These are phyloP conservation scores for Otus sunia DNA, from an alignment of 2,113 vertebrate species.

Conservation along the genomic window DNA sequence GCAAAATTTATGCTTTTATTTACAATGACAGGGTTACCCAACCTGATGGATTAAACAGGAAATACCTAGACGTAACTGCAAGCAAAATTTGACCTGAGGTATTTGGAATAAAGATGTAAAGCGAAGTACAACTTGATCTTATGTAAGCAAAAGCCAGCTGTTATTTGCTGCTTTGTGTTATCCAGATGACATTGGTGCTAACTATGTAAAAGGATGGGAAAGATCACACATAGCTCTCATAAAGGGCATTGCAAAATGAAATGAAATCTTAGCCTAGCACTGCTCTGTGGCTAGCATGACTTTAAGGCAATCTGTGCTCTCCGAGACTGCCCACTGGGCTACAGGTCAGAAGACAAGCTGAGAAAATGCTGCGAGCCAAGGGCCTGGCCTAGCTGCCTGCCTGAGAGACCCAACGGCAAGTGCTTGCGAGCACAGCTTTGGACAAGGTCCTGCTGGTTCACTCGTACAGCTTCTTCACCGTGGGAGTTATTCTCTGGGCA, in stretches of 20 bases:
- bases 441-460: not conserved
- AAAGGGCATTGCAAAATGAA: not conserved
- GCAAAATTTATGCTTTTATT: not conserved
- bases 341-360: not conserved
- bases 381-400: not conserved
- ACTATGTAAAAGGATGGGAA: not conserved
- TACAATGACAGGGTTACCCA: not conserved
- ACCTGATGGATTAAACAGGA: not conserved
- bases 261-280: not conserved
- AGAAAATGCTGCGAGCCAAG: not conserved
- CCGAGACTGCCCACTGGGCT: not conserved
- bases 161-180: not conserved
- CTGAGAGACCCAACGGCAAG: not conserved
- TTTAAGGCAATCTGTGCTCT: not conserved
- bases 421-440: not conserved
- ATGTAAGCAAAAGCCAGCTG: not conserved
- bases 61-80: not conserved
- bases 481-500: not conserved
- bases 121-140: not conserved
- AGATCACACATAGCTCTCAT: not conserved
- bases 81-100: not conserved
- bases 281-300: not conserved
- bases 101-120: not conserved
- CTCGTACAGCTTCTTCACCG: not conserved
- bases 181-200: not conserved